A percentile compares a stretch with the other conserved stretches of the same genome.
Evolutionary conservation across 2,888 invertebrate species (phyloP).

Genomic region (Clunio marinus): DNA sequence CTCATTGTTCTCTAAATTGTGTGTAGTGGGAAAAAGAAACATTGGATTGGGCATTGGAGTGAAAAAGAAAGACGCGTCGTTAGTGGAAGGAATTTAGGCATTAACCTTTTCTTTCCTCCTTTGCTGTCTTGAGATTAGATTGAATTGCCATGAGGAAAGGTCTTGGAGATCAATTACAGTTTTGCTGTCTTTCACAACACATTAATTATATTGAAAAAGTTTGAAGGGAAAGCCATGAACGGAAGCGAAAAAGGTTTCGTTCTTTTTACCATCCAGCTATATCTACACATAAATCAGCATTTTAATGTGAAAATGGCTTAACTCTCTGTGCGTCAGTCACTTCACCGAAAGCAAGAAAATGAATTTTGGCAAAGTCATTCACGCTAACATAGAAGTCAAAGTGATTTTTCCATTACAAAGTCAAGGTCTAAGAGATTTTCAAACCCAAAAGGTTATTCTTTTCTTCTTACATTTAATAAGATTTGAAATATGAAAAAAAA

Average conservation of each 20-base stretch:
- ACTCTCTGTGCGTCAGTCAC: neutral
- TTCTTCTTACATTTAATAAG: neutral
- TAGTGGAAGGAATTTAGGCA: constrained; percentile 2
- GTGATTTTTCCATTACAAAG: neutral
- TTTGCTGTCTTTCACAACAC: constrained; percentile 28
- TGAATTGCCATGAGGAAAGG: constrained; percentile 26
- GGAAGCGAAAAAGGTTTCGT: constrained; percentile 30
- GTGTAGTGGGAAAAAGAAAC: neutral
- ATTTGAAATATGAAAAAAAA: neutral
- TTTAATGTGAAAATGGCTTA: constrained; percentile 31
- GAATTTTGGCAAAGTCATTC: constrained; percentile 3
- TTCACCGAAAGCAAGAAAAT: neutral
- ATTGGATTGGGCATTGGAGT: neutral
- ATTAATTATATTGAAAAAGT: constrained; percentile 32
- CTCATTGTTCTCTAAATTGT: too few relatives aligned
- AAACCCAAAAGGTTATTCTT: neutral
- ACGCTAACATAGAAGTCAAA: neutral
- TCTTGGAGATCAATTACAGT: constrained; percentile 33
- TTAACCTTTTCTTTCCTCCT: constrained; percentile 3
- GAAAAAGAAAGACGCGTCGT: constrained; percentile 18
- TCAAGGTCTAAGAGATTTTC: too few relatives aligned
- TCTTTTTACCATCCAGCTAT: neutral
- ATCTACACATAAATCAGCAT: constrained; percentile 37
- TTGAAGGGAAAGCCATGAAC: neutral
- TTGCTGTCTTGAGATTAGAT: constrained; percentile 10